phyloP scores from a whole-genome alignment of 2,888 invertebrate genomes.

The Keiferia lycopersicella region DNA sequence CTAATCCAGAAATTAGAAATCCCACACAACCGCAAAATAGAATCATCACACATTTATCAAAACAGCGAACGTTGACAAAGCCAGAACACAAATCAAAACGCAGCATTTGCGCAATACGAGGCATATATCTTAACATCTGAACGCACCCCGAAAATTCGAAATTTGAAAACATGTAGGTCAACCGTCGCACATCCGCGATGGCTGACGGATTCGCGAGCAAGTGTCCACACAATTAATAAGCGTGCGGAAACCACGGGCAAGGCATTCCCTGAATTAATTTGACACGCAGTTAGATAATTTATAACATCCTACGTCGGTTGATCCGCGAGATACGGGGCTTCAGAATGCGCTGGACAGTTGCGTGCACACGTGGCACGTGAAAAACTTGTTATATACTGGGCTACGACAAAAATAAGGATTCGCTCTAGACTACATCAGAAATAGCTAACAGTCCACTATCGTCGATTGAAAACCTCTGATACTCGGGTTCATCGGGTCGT shows the following conservation, averaged over 20 bases:
- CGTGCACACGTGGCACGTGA: not conserved
- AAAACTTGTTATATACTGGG: not conserved
- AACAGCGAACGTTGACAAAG: conserved; percentile 18
- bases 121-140: conserved; percentile 23
- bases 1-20: not conserved
- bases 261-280: conserved; percentile 80
- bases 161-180: conserved; percentile 40
- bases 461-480: too few species aligned
- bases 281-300: conserved; percentile 79
- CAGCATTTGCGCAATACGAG: conserved; percentile 38
- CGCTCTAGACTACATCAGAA: too few species aligned
- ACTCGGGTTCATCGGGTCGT: too few species aligned
- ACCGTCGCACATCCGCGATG: conserved; percentile 36
- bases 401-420: too few species aligned
- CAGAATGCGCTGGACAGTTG: conserved; percentile 27
- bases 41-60: conserved; percentile 15
- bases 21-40: conserved; percentile 1
- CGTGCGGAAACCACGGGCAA: conserved; percentile 65
- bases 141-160: conserved; percentile 32
- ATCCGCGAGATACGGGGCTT: conserved; percentile 45
- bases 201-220: conserved; percentile 70
- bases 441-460: too few species aligned
- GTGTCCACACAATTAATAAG: conserved; percentile 75
- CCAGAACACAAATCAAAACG: conserved; percentile 34
- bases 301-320: conserved; percentile 74